phyloP scores from a whole-genome alignment of 2,797 vertebrate genomes.

The Alectoris magna region DNA sequence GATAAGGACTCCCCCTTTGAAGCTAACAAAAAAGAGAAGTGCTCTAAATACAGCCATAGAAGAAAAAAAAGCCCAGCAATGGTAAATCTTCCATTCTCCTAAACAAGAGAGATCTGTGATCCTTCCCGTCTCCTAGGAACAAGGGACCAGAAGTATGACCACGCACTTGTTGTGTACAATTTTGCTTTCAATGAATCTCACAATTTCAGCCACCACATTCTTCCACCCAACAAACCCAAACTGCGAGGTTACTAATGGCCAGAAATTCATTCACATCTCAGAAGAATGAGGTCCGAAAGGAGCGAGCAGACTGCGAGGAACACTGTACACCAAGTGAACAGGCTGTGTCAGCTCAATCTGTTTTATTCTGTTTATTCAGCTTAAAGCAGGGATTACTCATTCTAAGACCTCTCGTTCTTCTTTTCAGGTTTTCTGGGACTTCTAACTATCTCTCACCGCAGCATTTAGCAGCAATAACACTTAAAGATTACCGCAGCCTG shows the following conservation, averaged over 20 bases:
- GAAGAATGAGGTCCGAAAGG: not conserved
- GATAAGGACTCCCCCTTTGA: not conserved
- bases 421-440: not conserved
- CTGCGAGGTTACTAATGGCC: not conserved
- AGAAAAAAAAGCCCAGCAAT: not conserved
- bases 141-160: not conserved
- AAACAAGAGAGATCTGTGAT: not conserved
- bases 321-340: not conserved
- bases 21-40: not conserved
- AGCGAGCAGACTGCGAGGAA: not conserved
- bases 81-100: not conserved
- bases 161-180: not conserved
- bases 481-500: not conserved
- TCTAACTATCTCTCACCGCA: not conserved
- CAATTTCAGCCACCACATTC: not conserved
- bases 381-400: conserved; percentile 11
- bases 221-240: not conserved
- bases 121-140: not conserved
- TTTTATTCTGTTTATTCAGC: not conserved
- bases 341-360: not conserved
- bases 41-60: not conserved
- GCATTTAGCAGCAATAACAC: not conserved
- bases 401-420: not conserved
- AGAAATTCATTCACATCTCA: not conserved
- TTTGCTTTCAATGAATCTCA: not conserved